A percentile compares a stretch with the other conserved stretches of the same genome.
Conservation (phyloP, 2,113 vertebrate genomes). For the Xiphophorus maculatus region DNA sequence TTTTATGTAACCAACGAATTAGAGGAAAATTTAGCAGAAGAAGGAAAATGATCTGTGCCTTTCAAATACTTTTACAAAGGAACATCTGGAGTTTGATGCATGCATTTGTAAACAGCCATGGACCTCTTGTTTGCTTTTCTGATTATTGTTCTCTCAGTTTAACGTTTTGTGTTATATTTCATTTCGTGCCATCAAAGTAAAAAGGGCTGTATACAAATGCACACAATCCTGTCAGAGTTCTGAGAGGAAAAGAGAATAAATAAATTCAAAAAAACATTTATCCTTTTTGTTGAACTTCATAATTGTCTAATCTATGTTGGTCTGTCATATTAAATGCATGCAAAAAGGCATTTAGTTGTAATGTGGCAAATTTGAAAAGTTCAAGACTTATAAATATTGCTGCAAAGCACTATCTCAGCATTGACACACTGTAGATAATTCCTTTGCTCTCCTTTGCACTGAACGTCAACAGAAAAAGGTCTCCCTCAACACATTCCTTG, state of each 20-base stretch:
- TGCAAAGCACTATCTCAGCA: conserved; percentile 1
- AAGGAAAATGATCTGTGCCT: too few relatives aligned
- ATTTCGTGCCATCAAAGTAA: neutral
- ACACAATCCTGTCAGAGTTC: neutral
- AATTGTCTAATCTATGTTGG: neutral
- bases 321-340: neutral
- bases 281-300: neutral
- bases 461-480: conserved; percentile 90
- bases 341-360: neutral
- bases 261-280: neutral
- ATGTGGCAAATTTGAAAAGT: neutral
- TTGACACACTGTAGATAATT: conserved; percentile 13
- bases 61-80: too few relatives aligned
- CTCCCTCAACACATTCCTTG: conserved; percentile 95
- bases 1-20: neutral
- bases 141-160: too few relatives aligned
- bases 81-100: too few relatives aligned
- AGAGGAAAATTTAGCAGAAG: neutral
- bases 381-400: neutral
- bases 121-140: neutral
- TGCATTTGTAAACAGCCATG: too few relatives aligned
- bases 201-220: neutral
- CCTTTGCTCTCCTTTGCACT: conserved; percentile 15
- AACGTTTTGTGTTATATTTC: neutral
- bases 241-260: neutral